A percentile compares a stretch with the other conserved stretches of the same genome.
Evolutionary conservation across 2,888 invertebrate species (phyloP).

Genomic region (Amblyjoppa fuscipennis): DNA sequence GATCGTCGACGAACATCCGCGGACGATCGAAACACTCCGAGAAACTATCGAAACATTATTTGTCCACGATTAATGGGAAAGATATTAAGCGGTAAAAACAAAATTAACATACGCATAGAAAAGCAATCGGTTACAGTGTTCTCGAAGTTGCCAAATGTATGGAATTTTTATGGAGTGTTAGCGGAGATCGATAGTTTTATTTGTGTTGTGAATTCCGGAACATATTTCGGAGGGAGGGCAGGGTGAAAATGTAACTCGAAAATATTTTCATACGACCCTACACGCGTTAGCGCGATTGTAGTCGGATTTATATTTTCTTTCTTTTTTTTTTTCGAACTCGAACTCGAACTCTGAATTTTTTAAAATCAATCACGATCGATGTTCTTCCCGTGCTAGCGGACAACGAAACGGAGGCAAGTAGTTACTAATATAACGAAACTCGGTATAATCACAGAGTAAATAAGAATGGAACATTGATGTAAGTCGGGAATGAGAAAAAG

Average conservation of each 20-base stretch:
- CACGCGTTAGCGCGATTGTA: conserved; percentile 1
- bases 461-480: conserved; percentile 2
- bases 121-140: conserved; percentile 52
- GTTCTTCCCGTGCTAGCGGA: conserved; percentile 51
- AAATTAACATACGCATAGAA: conserved; percentile 43
- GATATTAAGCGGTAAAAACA: conserved; percentile 36
- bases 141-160: conserved; percentile 68
- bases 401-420: conserved; percentile 66
- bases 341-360: conserved; percentile 25
- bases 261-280: conserved; percentile 14
- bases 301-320: conserved; percentile 5
- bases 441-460: not conserved
- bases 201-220: conserved; percentile 63
- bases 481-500: conserved; percentile 17
- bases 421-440: conserved; percentile 24
- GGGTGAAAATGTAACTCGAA: conserved; percentile 12
- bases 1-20: not conserved
- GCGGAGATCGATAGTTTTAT: conserved; percentile 53
- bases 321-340: not conserved
- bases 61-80: not conserved
- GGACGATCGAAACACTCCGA: not conserved
- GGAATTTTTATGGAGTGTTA: conserved; percentile 65
- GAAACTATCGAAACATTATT: not conserved
- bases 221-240: conserved; percentile 22
- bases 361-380: conserved; percentile 44